phyloP scores from a whole-genome alignment of 2,797 vertebrate species.

The Cygnus olor region DNA sequence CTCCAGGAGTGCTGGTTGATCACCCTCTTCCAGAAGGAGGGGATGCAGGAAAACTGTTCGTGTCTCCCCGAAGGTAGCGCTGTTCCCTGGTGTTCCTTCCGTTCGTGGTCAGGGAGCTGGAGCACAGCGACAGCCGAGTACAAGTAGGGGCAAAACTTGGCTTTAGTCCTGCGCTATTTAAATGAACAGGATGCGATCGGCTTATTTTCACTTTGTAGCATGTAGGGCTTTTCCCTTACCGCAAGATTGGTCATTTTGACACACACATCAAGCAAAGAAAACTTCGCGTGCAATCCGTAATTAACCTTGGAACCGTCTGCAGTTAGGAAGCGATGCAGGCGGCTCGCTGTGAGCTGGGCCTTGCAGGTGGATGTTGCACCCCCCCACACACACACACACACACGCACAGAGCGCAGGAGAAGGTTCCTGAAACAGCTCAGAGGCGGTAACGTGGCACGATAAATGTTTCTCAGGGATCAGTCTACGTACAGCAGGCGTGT shows the following conservation, averaged over 20 bases:
- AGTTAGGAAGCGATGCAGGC: not conserved
- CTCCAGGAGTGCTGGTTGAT: not conserved
- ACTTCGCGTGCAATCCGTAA: rapidly evolving
- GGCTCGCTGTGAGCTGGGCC: rapidly evolving
- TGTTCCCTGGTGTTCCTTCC: rapidly evolving
- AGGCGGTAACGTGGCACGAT: rapidly evolving
- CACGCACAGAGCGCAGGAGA: not conserved
- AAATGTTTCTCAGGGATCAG: not conserved
- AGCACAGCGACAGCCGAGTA: not conserved
- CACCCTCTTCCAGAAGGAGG: not conserved
- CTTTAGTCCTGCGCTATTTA: not conserved
- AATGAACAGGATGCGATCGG: rapidly evolving
- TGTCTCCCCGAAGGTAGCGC: not conserved
- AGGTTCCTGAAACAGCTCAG: not conserved
- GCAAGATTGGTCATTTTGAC: not conserved
- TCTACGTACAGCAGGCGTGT: rapidly evolving
- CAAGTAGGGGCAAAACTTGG: rapidly evolving
- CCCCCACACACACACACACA: too few species aligned
- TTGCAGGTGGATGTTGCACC: rapidly evolving
- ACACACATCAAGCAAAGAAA: rapidly evolving
- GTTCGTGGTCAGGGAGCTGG: not conserved
- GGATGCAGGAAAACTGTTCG: rapidly evolving
- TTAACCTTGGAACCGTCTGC: rapidly evolving
- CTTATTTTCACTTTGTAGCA: not conserved
- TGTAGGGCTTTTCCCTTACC: not conserved